These are phyloP conservation scores for Pherbina coryleti DNA, from an alignment of 2,888 invertebrate species.

Conservation along the genomic window DNA sequence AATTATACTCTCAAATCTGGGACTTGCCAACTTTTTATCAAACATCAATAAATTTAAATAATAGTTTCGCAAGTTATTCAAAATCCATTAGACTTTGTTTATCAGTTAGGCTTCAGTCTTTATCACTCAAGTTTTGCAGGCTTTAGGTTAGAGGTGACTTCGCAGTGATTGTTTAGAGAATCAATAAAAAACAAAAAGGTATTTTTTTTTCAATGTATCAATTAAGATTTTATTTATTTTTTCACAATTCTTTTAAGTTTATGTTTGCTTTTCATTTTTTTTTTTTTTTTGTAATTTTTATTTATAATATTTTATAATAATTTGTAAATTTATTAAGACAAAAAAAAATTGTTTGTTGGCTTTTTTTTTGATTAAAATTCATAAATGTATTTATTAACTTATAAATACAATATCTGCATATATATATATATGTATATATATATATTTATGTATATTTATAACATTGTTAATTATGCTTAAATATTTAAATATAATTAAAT, in stretches of 20 bases:
- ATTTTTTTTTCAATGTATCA: conserved; percentile 48
- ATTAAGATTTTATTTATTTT: conserved; percentile 59
- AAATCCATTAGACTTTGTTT: too few species aligned
- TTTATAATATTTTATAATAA: conserved; percentile 29
- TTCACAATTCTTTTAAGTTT: conserved; percentile 52
- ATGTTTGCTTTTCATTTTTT: conserved; percentile 51
- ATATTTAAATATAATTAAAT: conserved; percentile 49
- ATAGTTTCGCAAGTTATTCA: too few species aligned
- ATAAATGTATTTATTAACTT: conserved; percentile 59
- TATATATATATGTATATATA: conserved; percentile 47
- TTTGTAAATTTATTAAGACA: conserved; percentile 69
- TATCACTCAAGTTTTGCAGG: too few species aligned
- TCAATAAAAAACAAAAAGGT: conserved; percentile 27
- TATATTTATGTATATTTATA: conserved; percentile 51
- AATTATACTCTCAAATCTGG: too few species aligned
- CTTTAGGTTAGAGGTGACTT: too few species aligned
- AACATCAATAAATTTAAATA: too few species aligned
- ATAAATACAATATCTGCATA: conserved; percentile 46
- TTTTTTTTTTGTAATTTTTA: conserved; percentile 53
- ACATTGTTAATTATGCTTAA: conserved; percentile 60
- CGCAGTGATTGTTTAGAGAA: neutral
- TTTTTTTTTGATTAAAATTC: conserved; percentile 66
- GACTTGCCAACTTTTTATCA: too few species aligned
- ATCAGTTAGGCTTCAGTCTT: too few species aligned
- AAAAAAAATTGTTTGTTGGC: conserved; percentile 54